Conservation (phyloP, 2,113 vertebrate genomes). For the Nothoprocta pentlandii region DNA sequence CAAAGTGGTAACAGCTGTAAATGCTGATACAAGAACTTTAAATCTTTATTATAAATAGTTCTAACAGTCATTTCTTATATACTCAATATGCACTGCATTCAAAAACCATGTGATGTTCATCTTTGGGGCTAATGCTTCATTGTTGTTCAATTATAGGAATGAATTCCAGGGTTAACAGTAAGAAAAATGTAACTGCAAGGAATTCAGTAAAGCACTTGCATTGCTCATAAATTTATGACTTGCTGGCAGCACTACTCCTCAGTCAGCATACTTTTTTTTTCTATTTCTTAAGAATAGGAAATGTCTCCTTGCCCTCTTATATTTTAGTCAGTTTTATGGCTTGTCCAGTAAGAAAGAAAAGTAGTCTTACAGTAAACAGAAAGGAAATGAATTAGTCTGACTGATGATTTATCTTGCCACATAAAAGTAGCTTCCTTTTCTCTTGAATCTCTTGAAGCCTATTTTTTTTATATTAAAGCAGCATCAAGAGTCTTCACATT, state of each 20-base stretch:
- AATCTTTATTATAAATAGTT: neutral
- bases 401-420: conserved; percentile 44
- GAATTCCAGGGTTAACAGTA: conserved; percentile 39
- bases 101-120: neutral
- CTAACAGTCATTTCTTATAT: neutral
- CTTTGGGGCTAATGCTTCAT: neutral
- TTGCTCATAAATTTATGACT: conserved; percentile 52
- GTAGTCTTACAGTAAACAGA: conserved; percentile 41
- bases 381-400: conserved; percentile 48
- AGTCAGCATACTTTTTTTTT: conserved; percentile 25
- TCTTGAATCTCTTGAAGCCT: conserved; percentile 3
- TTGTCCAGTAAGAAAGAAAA: conserved; percentile 45
- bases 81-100: neutral
- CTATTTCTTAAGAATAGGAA: conserved; percentile 31
- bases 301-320: conserved; percentile 42
- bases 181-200: conserved; percentile 49
- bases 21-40: neutral
- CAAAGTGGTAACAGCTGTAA: neutral
- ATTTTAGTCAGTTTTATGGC: conserved; percentile 49
- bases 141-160: conserved; percentile 35
- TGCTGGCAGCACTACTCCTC: conserved; percentile 14
- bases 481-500: neutral
- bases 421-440: conserved; percentile 4
- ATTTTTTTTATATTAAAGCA: neutral
- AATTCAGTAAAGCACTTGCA: conserved; percentile 54